Evolutionary conservation across 2,113 vertebrate genomes (phyloP).

Genomic region (Neogale vison): DNA sequence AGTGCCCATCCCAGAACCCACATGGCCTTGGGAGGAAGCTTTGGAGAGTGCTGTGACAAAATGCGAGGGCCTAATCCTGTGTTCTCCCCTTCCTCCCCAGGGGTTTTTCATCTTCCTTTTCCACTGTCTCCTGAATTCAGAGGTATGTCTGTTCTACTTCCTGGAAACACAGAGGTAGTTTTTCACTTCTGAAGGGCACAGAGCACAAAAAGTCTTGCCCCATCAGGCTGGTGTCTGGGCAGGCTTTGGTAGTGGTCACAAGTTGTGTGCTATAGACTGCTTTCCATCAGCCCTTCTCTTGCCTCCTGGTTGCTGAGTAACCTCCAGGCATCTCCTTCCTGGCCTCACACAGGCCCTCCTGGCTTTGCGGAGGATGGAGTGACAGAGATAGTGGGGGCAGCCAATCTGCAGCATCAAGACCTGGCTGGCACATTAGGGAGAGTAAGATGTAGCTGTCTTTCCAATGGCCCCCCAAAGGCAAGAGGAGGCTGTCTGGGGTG

Average conservation of each 20-base stretch:
- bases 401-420: background rate
- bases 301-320: background rate
- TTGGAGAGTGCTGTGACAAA: accelerated
- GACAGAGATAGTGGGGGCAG: background rate
- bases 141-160: conserved; percentile 85
- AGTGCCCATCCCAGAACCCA: accelerated
- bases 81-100: conserved; percentile 77
- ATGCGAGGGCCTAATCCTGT: background rate
- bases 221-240: background rate
- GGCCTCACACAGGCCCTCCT: background rate
- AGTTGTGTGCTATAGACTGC: background rate
- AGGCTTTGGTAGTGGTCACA: background rate
- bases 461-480: background rate
- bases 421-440: accelerated
- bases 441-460: background rate
- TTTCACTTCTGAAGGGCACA: background rate
- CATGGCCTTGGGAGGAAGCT: background rate
- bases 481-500: background rate
- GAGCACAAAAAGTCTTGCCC: background rate
- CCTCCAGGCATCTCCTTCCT: background rate
- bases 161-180: accelerated
- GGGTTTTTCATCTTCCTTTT: conserved; percentile 99
- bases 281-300: background rate
- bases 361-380: background rate
- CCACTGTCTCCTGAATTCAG: conserved; percentile 98